Base-by-base conservation (phyloP, 2,113 vertebrate species). In the Aleadryas rufinucha region DNA sequence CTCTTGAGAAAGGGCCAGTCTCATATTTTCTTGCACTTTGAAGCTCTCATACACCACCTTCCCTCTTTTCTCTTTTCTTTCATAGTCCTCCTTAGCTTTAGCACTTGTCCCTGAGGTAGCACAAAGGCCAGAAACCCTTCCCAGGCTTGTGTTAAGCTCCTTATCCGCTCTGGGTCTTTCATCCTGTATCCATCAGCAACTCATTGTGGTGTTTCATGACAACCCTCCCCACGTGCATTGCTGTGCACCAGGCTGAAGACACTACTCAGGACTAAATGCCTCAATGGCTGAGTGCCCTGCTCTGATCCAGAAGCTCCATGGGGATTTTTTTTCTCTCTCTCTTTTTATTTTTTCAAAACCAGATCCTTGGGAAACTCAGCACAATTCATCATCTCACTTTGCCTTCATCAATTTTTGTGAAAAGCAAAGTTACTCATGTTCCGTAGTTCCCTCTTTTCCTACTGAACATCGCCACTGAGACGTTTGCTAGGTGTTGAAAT, bases 1-100 rank as follows among this genome's bases (percentile, higher is more conserved):
- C 88, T 94, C 92, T 92, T 93, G 77, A 90, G 90, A 96, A 95
- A 96, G 88, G 94, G 77, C 74, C 87, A 92, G 89, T 87, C 61
- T 95, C 94, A 94, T 94, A 65, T 83, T 80, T 93, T 76, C 69
- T 81, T 60, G 77, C 27, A 92, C 53, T 87, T 93, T 72, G 91
- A 84, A 71, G 66, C 52, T 22, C n/a, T 90, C 54, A 41, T 88
- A 84, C 64, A 28, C 69, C 33, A 75, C 66, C 41, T 95, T 89
- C 54, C 47, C 39, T 88, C 90, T 80, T 83, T 74, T 57, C 37
- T 74, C 50, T 88, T 80, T 37, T 44, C 45, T 77, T 91, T 69
- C 64, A 88, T 26, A 61, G 45, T 93, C 57, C 39, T 52, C 47
- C 50, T 81, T 81, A 39, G 47, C 72, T 90, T 95, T 80, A 88